These are phyloP conservation scores for Siniperca knerii DNA, from an alignment of 2,113 vertebrate species.

Conservation along the genomic window DNA sequence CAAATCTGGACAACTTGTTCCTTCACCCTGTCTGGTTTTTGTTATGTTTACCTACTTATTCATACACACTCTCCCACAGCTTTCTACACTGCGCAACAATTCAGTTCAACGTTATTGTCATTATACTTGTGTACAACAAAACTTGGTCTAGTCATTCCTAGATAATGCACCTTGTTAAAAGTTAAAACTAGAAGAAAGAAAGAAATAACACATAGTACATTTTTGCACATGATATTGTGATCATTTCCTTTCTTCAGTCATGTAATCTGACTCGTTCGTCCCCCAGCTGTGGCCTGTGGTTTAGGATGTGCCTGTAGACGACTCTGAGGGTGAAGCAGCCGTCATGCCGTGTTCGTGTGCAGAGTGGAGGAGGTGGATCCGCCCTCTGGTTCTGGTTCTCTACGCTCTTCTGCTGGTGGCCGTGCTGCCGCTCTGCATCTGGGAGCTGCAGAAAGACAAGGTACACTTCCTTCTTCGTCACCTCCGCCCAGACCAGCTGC, in stretches of 20 bases:
- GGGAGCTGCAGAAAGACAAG: conserved; percentile 78
- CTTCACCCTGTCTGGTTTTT: too few species aligned
- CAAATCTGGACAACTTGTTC: too few species aligned
- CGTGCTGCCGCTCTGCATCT: conserved; percentile 73
- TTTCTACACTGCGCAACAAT: too few species aligned
- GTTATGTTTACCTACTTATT: too few species aligned
- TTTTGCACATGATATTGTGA: background rate
- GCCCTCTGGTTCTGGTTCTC: conserved; percentile 74
- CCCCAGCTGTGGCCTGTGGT: background rate
- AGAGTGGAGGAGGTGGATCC: conserved; percentile 77
- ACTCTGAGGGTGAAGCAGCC: conserved; percentile 28
- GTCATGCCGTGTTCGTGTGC: conserved; percentile 70
- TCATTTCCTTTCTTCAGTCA: too few species aligned
- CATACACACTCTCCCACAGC: too few species aligned
- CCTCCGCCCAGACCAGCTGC: background rate
- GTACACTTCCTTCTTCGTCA: background rate
- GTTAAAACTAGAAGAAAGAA: too few species aligned
- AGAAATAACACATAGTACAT: background rate
- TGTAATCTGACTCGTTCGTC: background rate
- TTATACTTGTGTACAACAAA: too few species aligned
- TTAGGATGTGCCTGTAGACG: conserved; percentile 28
- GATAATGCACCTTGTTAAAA: too few species aligned
- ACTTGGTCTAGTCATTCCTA: too few species aligned
- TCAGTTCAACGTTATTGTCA: too few species aligned
- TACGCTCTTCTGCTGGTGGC: conserved; percentile 67